Evolutionary conservation across 2,888 invertebrate genomes (phyloP), one percentile per base, ranked within the genome.

Genomic region (Sepiola atlantica): DNA sequence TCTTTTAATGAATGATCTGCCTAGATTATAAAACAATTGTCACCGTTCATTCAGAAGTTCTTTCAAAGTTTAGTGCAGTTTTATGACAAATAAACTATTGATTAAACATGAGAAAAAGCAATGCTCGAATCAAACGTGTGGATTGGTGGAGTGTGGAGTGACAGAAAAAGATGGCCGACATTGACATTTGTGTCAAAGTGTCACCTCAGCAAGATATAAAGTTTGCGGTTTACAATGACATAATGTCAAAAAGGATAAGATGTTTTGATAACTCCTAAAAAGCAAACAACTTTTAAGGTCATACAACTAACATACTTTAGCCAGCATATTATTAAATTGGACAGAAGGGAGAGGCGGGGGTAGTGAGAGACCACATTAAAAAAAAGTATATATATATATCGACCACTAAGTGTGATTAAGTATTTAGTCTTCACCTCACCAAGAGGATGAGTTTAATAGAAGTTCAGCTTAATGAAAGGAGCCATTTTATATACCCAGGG

Each of bases 221-320:
- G n/a, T 77, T 77, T 12, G n/a, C n/a, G n/a, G 16, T 77, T 77
- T 77, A 77, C n/a, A n/a, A 77, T n/a, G 77, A n/a, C 14, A 77
- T n/a, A 77, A 77, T 77, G 77, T 77, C 77, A 77, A 77, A n/a
- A 77, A n/a, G 77, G 77, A 77, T 77, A 77, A 77, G 77, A 77
- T 61, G 20, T 24, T 57, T 18, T 57, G 57, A 57, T 57, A 57
- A 57, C 57, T 57, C 57, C 18, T 20, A 20, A 57, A 20, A 57
- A 57, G 21, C 57, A 24, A 20, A 24, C 20, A 20, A 57, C 20
- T 57, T n/a, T 20, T 57, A 57, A 57, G 57, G 57, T 57, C 57
- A 57, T 57, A 20, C 24, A 57, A 24, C 57, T 57, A 24, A 57
- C 57, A 57, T 57, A 57, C 57, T 57, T 57, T 57, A 61, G n/a